Percentiles rank a stretch among this genome's conserved stretches.
Evolutionary conservation across 1,140 invertebrate genomes (phyloP).

Genomic region (Anastrepha ludens): DNA sequence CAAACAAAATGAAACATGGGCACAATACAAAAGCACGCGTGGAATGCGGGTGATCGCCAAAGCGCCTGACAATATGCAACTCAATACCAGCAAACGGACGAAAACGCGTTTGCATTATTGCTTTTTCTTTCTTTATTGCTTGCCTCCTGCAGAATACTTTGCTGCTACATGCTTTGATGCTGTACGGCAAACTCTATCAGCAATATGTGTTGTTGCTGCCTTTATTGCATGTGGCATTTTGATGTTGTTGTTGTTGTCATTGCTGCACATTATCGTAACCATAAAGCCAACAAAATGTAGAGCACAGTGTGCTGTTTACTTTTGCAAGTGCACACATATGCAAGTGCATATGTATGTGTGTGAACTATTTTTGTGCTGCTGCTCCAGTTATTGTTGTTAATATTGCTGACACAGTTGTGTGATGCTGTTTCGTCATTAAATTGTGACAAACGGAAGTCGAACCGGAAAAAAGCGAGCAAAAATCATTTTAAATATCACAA

Average conservation of each 20-base stretch:
- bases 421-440: constrained; percentile 48
- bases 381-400: constrained; percentile 10
- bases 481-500: constrained; percentile 49
- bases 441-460: constrained; percentile 51
- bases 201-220: not conserved
- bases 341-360: not conserved
- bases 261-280: constrained; percentile 45
- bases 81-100: constrained; percentile 11
- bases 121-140: constrained; percentile 35
- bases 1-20: not conserved
- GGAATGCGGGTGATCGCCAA: not conserved
- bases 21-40: not conserved
- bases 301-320: constrained; percentile 19
- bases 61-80: constrained; percentile 27
- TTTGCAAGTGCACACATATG: not conserved
- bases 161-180: not conserved
- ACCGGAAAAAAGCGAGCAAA: constrained; percentile 24
- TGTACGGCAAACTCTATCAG: not conserved
- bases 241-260: constrained; percentile 34
- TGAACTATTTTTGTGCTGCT: not conserved
- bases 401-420: constrained; percentile 47
- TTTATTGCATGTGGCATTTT: not conserved
- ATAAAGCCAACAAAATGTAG: constrained; percentile 48
- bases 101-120: constrained; percentile 38
- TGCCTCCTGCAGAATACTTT: not conserved